phyloP scores from a whole-genome alignment of 2,888 invertebrate genomes.

The Watsonalla cultraria region DNA sequence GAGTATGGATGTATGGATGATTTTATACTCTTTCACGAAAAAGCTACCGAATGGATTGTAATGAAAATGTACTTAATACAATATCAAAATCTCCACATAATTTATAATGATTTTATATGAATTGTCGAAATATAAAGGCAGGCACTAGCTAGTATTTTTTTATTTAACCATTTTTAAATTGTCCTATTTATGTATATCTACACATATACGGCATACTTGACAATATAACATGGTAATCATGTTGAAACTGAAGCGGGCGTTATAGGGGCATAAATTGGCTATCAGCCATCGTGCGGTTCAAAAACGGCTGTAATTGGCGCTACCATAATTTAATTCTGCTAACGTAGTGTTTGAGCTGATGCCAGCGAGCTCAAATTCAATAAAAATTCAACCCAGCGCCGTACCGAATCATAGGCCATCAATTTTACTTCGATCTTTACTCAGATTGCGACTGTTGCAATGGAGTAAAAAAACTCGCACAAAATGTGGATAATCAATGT shows the following conservation, averaged over 20 bases:
- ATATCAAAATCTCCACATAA: too few relatives aligned
- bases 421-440: slow-evolving; percentile 35
- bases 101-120: too few relatives aligned
- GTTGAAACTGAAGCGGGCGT: slow-evolving; percentile 39
- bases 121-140: too few relatives aligned
- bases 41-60: too few relatives aligned
- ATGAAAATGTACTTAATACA: too few relatives aligned
- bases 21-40: too few relatives aligned
- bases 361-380: slow-evolving; percentile 63
- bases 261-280: slow-evolving; percentile 63
- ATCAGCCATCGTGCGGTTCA: slow-evolving; percentile 64
- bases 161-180: too few relatives aligned
- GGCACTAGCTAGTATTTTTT: too few relatives aligned
- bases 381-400: slow-evolving; percentile 54
- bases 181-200: too few relatives aligned
- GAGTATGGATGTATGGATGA: too few relatives aligned
- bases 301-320: slow-evolving; percentile 71
- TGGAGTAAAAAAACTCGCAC: not conserved
- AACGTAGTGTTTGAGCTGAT: slow-evolving; percentile 71
- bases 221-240: slow-evolving; percentile 24
- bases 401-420: slow-evolving; percentile 39
- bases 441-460: not conserved
- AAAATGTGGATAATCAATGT: too few relatives aligned
- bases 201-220: not conserved
- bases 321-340: slow-evolving; percentile 71